Conservation (phyloP, 2,888 invertebrate genomes). For the Leucophenga maculata region DNA sequence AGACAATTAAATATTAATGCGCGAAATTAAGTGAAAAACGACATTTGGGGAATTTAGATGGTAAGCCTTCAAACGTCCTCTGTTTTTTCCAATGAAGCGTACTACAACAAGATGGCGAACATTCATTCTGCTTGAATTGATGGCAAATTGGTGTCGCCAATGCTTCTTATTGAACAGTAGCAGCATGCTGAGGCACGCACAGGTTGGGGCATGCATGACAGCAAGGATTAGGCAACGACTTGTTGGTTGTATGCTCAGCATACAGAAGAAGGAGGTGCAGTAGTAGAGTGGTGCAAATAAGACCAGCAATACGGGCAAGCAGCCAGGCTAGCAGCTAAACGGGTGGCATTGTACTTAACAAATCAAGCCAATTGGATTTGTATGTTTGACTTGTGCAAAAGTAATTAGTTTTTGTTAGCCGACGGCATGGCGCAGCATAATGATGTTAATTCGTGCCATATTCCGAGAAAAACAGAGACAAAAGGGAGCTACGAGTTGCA, state of each 20-base stretch:
- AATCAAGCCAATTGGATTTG: constrained; percentile 10
- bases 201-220: neutral
- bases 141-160: neutral
- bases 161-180: neutral
- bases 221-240: constrained; percentile 54
- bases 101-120: neutral
- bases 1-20: constrained; percentile 63
- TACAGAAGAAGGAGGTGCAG: neutral
- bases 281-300: no score
- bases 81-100: no score
- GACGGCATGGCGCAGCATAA: neutral
- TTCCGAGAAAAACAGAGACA: no score
- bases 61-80: neutral
- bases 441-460: neutral
- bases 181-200: neutral
- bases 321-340: no score
- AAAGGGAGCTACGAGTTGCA: no score
- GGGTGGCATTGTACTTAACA: constrained; percentile 3
- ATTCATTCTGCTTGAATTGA: neutral
- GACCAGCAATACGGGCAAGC: no score
- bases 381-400: constrained; percentile 15
- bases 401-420: constrained; percentile 7
- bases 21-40: constrained; percentile 61
- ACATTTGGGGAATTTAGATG: constrained; percentile 26
- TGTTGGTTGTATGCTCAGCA: constrained; percentile 34